Base-by-base conservation (phyloP, 2,113 vertebrate genomes). In the Anser brachyrhynchus region DNA sequence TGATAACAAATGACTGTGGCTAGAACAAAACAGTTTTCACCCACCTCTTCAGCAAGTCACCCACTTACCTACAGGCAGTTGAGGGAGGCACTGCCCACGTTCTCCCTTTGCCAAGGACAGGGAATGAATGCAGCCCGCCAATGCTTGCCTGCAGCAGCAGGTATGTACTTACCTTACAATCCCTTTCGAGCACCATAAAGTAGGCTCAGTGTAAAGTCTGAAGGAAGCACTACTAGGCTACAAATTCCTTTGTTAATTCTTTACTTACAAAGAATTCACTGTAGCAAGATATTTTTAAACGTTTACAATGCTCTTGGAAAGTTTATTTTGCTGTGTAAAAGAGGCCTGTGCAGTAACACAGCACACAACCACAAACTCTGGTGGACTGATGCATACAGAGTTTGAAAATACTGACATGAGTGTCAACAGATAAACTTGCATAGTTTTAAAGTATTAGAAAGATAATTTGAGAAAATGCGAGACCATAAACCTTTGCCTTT, bases 241-340 rank as follows among this genome's bases (percentile, higher is more conserved):
- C 39, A 41, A 75, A 84, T 55, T 83, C n/a, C 55, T 77, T 37
- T 31, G 51, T 9, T 29, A 46, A 21, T 55, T 20, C 61, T 49
- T 55, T 46, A 28, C 41, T 65, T 52, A 29, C 3, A 3, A 8
- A 13, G 8, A 70, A 84, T 29, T 35, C 28, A 66, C 3, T 29
- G 31, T 37, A 62, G 62, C 2, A 10, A 52, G 16, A 1, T 46
- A 28, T 76, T 86, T 87, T 86, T 31, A 31, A 70, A 70, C 4
- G 4, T 28, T 54, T 70, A 31, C n/a, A 69, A 70, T 3, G 11
- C 25, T 76, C 81, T 62, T 65, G 22, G 44, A 26, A 46, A 81
- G 58, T 37, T 70, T 35, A 15, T 4, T 51, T 28, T 23, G 12
- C 2, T 35, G 9, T 6, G 0, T 0, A 39, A 55, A 5, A 55